Evolutionary conservation across 1,140 invertebrate genomes (phyloP).

Genomic region (Dolichoris vasculosae): DNA sequence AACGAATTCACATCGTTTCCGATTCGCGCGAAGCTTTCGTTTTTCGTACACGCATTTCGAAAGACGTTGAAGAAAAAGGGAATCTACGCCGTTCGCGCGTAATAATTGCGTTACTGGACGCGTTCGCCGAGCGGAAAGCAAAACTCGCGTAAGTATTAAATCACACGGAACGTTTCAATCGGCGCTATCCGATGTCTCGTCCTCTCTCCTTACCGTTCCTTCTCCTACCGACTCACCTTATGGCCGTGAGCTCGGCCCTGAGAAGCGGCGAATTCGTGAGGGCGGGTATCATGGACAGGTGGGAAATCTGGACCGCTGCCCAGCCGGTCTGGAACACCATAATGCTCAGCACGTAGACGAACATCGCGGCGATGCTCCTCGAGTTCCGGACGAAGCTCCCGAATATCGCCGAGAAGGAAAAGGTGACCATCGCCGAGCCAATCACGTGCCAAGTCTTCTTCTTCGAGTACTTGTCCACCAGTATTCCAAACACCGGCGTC

Average conservation of each 20-base stretch:
- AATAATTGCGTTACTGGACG: too few relatives aligned
- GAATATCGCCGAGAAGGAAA: constrained; percentile 90
- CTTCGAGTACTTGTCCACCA: constrained; percentile 84
- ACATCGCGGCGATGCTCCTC: constrained; percentile 65
- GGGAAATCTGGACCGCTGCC: constrained; percentile 93
- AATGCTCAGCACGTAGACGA: constrained; percentile 83
- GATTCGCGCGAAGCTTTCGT: too few relatives aligned
- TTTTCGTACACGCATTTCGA: too few relatives aligned
- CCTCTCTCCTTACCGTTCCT: too few relatives aligned
- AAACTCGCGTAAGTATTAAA: too few relatives aligned
- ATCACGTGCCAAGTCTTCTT: constrained; percentile 91
- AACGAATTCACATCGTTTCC: too few relatives aligned
- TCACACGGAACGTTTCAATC: too few relatives aligned
- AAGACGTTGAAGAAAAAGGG: too few relatives aligned
- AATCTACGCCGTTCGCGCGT: too few relatives aligned
- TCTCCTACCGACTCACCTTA: constrained; percentile 76
- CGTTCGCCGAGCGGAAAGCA: too few relatives aligned
- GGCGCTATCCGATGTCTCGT: too few relatives aligned
- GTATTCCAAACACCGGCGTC: constrained; percentile 89
- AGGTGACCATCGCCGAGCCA: constrained; percentile 79
- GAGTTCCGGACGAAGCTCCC: constrained; percentile 77
- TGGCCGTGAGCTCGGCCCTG: constrained; percentile 85
- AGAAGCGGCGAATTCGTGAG: constrained; percentile 81
- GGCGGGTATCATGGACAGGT: constrained; percentile 90
- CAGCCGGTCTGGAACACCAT: constrained; percentile 92